Evolutionary conservation across 2,888 invertebrate genomes (phyloP), one percentile per base, ranked within the genome.

Genomic region (Diabrotica balteata): DNA sequence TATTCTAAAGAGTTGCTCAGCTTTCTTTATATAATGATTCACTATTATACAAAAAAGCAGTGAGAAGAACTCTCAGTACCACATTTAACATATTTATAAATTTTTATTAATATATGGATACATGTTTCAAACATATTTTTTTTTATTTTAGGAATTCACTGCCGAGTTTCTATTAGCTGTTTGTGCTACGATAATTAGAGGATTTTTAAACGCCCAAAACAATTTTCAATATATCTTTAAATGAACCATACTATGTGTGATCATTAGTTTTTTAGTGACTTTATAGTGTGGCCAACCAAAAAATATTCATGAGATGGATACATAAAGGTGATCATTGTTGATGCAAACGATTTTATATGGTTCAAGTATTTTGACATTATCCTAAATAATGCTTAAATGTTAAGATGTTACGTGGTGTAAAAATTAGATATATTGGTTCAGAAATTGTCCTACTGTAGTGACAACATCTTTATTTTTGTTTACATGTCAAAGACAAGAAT

Each of bases 201-300:
- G 52, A 64, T 64, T 51, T 22, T 51, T 51, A 52, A 64, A 64
- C 51, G 57, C 63, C 63, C 63, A 58, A 58, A 67, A 63, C 47
- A 63, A 66, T 66, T 67, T 47, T 59, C 46, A 59, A 62, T 42
- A 63, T 59, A 58, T 63, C 57, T 64, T 47, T 52, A 53, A 59
- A 59, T 59, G 59, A 67, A 67, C 63, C 63, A 58, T 67, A 54
- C 63, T 63, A 54, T 63, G 59, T 59, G 63, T 67, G 67, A 67
- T 67, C 59, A 55, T 63, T 49, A 59, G 53, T 45, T 45, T 17
- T 52, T 51, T 59, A 58, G 44, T 59, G 53, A 47, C 46, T 43
- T 53, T 9, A 44, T 55, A 55, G 45, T 44, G 50, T 67, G 63
- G 67, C 63, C 58, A 67, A 67, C 59, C 67, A 50, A 10, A 63